These are phyloP conservation scores for Pterois miles DNA, from an alignment of 2,797 vertebrate species.

Conservation along the genomic window DNA sequence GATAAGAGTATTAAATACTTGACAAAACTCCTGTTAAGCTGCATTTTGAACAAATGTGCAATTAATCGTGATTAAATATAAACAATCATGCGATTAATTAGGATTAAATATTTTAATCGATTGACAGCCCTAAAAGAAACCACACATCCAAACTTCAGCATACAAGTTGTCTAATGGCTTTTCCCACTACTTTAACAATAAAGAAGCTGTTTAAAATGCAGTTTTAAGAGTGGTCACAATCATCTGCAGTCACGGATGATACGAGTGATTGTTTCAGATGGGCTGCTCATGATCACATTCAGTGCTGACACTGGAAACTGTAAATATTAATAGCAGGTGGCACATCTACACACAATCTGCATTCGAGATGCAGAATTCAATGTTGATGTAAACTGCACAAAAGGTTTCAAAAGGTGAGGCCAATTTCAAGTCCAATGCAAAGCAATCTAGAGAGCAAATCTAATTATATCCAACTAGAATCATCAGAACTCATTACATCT, in stretches of 20 bases:
- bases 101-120: no score
- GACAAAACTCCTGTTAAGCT: no score
- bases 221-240: not conserved
- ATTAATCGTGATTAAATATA: no score
- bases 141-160: not conserved
- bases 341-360: not conserved
- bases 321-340: not conserved
- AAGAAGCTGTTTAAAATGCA: not conserved
- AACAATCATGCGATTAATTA: no score
- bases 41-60: no score
- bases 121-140: not conserved
- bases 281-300: not conserved
- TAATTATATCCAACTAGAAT: conserved; percentile 35
- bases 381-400: not conserved
- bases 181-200: not conserved
- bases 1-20: no score
- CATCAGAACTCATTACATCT: conserved; percentile 34
- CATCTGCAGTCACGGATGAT: not conserved
- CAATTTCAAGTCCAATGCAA: not conserved
- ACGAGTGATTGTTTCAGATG: not conserved
- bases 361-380: not conserved
- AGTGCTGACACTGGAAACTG: not conserved
- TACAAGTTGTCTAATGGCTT: not conserved
- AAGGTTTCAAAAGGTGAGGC: not conserved
- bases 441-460: conserved; percentile 10